phyloP scores from a whole-genome alignment of 2,113 vertebrate genomes.

The Toxotes jaculatrix region DNA sequence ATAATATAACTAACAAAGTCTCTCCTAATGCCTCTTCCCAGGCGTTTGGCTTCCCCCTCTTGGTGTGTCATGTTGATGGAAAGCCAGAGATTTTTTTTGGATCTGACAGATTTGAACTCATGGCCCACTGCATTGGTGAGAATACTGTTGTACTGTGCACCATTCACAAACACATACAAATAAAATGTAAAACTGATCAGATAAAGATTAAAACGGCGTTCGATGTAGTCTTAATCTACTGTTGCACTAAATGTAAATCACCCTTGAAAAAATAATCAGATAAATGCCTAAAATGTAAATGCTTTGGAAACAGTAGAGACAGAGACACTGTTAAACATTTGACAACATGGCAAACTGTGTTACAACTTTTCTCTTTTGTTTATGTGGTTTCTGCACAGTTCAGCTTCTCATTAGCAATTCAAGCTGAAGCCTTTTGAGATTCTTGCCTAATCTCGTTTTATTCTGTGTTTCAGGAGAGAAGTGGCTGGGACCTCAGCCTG shows the following conservation, averaged over 20 bases:
- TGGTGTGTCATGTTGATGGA: slow-evolving; percentile 86
- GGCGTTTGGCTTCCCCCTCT: slow-evolving; percentile 91
- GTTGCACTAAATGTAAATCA: too few species aligned
- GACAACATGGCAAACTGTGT: not conserved
- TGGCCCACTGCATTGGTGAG: slow-evolving; percentile 90
- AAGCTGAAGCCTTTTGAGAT: not conserved
- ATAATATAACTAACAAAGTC: not conserved
- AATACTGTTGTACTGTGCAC: not conserved
- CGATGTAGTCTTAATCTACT: not conserved
- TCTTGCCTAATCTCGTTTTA: not conserved
- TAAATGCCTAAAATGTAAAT: too few species aligned
- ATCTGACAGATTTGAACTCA: slow-evolving; percentile 92
- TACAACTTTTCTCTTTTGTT: not conserved
- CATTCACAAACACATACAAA: not conserved
- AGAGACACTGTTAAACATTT: not conserved
- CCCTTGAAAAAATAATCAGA: not conserved
- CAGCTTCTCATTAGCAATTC: not conserved
- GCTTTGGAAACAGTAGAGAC: not conserved
- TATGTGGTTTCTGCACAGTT: not conserved
- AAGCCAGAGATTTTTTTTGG: slow-evolving; percentile 90
- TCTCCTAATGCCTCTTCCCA: slow-evolving; percentile 49
- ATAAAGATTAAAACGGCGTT: not conserved
- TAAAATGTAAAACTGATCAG: not conserved
- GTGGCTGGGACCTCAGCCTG: slow-evolving; percentile 83
- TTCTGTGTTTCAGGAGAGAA: slow-evolving; percentile 81